Conservation (phyloP, 2,888 invertebrate species). For the Malacosoma neustria region DNA sequence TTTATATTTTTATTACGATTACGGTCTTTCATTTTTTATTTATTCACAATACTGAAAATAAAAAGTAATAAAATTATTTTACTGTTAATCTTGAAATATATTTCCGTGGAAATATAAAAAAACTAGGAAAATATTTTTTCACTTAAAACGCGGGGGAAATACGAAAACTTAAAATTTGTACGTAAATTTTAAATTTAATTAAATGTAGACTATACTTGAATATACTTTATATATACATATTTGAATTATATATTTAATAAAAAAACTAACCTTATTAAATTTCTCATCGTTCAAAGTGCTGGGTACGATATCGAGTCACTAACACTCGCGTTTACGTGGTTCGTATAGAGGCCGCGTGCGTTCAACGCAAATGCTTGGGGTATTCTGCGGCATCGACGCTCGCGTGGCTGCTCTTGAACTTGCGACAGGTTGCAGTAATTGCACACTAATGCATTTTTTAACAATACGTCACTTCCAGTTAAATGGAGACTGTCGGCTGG, state of each 20-base stretch:
- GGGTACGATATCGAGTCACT: constrained; percentile 24
- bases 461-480: too few species aligned
- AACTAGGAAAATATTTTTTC: too few species aligned
- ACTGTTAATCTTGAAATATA: neutral
- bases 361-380: constrained; percentile 42
- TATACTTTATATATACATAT: too few species aligned
- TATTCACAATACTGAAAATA: too few species aligned
- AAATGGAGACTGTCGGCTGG: too few species aligned
- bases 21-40: too few species aligned
- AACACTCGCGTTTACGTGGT: constrained; percentile 27
- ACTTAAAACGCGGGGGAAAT: too few species aligned
- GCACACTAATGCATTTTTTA: constrained; percentile 56
- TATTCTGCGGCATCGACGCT: constrained; percentile 41
- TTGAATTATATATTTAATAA: constrained; percentile 3
- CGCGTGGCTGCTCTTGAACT: constrained; percentile 58
- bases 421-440: constrained; percentile 50
- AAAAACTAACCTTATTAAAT: constrained; percentile 51
- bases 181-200: too few species aligned
- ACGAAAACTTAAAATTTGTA: too few species aligned
- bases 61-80: neutral
- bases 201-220: too few species aligned
- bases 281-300: constrained; percentile 44
- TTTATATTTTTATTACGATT: too few species aligned
- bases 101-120: constrained; percentile 5
- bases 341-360: constrained; percentile 37